These are phyloP conservation scores for Lepidocyrtinus sp. DNA, from an alignment of 2,888 invertebrate species.

Conservation along the genomic window DNA sequence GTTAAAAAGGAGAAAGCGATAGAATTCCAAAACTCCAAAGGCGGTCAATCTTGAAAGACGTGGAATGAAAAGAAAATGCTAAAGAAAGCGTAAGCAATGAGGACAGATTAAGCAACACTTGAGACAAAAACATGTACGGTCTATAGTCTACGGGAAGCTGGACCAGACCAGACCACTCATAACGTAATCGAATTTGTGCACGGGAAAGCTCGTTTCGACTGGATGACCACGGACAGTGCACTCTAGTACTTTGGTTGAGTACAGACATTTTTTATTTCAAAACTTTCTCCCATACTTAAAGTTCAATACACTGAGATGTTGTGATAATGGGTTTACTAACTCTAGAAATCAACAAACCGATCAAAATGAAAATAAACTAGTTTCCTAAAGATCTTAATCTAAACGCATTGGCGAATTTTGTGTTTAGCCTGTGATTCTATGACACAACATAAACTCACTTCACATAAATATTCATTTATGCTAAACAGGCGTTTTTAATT, in stretches of 20 bases:
- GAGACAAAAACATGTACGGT: conserved; percentile 8
- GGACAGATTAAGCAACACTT: conserved; percentile 9
- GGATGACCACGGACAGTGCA: too few species aligned
- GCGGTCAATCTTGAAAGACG: not conserved
- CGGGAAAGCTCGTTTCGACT: too few species aligned
- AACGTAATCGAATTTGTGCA: too few species aligned
- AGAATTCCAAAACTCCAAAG: not conserved
- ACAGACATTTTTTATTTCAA: conserved; percentile 12
- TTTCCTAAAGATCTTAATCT: too few species aligned
- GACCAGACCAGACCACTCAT: not conserved
- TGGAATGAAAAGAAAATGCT: not conserved
- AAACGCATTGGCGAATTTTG: too few species aligned
- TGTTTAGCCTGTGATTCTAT: too few species aligned
- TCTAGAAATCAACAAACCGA: not conserved
- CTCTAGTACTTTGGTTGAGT: too few species aligned
- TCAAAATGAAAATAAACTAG: not conserved
- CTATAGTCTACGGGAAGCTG: not conserved
- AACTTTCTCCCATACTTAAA: not conserved
- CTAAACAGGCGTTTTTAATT: conserved; percentile 4
- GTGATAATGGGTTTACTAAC: not conserved
- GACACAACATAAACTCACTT: too few species aligned
- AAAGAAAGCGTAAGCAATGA: not conserved
- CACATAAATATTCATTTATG: conserved; percentile 13
- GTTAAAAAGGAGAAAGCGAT: not conserved
- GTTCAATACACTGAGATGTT: conserved; percentile 6